These are phyloP conservation scores for Gorsachius magnificus DNA, from an alignment of 2,797 vertebrate species.

Conservation along the genomic window DNA sequence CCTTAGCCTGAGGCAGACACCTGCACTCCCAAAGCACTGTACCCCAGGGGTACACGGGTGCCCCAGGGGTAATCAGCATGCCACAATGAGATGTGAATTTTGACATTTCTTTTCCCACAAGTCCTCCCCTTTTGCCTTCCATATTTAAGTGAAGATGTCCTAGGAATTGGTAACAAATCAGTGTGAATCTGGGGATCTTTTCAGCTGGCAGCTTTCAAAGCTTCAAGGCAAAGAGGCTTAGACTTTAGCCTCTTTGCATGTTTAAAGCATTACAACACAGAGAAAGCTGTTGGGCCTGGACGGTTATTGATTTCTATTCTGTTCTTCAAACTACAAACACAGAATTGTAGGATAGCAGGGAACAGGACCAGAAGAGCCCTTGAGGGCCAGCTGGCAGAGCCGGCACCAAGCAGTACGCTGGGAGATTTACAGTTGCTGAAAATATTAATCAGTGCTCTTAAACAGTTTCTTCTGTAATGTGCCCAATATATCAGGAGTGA, in stretches of 20 bases:
- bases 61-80: background rate
- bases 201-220: background rate
- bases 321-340: background rate
- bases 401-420: background rate
- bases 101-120: background rate
- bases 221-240: background rate
- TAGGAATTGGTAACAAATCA: background rate
- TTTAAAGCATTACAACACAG: background rate
- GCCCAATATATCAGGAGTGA: background rate
- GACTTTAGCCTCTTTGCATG: background rate
- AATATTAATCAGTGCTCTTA: conserved; percentile 34
- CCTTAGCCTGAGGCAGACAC: background rate
- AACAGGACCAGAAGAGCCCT: background rate
- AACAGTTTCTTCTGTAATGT: conserved; percentile 1
- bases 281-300: background rate
- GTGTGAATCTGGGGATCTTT: background rate
- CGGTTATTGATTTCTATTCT: background rate
- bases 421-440: background rate
- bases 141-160: background rate
- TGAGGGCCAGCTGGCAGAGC: background rate
- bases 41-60: background rate
- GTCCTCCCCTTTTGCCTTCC: background rate
- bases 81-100: background rate
- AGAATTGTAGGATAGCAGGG: background rate
- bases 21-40: background rate